Evolutionary conservation across 1,140 invertebrate genomes (phyloP).

Genomic region (Anthonomus grandis): DNA sequence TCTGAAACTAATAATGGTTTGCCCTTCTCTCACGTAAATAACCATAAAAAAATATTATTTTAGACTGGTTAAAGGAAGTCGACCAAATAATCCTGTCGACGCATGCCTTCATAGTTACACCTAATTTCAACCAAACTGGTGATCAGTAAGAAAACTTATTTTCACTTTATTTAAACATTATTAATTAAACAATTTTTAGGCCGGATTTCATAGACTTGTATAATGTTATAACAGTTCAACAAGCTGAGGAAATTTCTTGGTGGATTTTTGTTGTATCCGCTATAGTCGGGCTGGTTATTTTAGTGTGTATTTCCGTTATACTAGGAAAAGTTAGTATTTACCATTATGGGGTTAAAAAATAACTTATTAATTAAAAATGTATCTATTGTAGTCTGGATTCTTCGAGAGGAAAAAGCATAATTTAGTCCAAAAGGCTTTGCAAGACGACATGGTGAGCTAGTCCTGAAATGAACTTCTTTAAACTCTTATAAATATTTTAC

Average conservation of each 20-base stretch:
- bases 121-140: not conserved
- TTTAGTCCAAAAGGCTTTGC: not conserved
- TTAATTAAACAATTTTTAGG: constrained; percentile 1
- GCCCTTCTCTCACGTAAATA: not conserved
- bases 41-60: not conserved
- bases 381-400: constrained; percentile 11
- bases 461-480: no score
- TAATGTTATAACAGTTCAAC: constrained; percentile 1
- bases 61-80: not conserved
- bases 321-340: constrained; percentile 1
- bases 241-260: not conserved
- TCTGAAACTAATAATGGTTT: not conserved
- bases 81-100: not conserved
- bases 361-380: not conserved
- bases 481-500: not conserved
- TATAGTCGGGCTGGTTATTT: constrained; percentile 5
- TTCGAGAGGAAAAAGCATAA: constrained; percentile 16
- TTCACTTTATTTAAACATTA: not conserved
- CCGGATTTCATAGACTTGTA: not conserved
- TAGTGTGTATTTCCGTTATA: constrained; percentile 6
- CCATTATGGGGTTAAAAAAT: not conserved
- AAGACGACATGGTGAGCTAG: not conserved
- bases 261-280: constrained; percentile 16
- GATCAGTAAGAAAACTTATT: constrained; percentile 1
- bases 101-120: not conserved